Percentiles rank a stretch among this genome's conserved stretches.
These are phyloP conservation scores for Platyscapa corneri DNA, from an alignment of 1,140 invertebrate genomes.

Conservation along the genomic window DNA sequence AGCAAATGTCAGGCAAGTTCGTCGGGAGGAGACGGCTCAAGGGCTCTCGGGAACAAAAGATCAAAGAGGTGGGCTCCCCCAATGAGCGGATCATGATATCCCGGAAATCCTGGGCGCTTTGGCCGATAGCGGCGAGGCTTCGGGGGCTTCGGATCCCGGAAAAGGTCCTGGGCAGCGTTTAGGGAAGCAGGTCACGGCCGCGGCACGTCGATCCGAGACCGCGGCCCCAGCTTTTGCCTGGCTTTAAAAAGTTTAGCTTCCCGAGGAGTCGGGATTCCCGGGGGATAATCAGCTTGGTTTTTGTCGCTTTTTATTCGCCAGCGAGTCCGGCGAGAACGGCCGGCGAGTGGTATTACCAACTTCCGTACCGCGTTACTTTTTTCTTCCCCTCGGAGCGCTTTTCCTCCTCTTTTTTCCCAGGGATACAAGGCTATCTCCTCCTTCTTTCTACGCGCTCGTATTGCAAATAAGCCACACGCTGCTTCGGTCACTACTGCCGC, in stretches of 20 bases:
- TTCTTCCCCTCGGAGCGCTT: not conserved
- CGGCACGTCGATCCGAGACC: not conserved
- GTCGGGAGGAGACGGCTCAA: constrained; percentile 11
- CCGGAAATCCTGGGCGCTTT: constrained; percentile 2
- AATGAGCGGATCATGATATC: not conserved
- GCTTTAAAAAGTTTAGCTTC: constrained; percentile 58
- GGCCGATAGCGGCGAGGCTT: no score
- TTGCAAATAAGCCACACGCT: constrained; percentile 40
- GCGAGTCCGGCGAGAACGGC: not conserved
- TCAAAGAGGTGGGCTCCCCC: not conserved
- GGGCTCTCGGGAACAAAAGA: constrained; percentile 32
- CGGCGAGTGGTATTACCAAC: constrained; percentile 36
- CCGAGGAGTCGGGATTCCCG: constrained; percentile 45
- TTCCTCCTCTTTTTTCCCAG: not conserved
- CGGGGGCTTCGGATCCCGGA: not conserved
- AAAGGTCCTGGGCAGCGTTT: constrained; percentile 48
- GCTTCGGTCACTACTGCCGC: no score
- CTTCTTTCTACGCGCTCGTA: constrained; percentile 22
- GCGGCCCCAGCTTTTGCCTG: constrained; percentile 16
- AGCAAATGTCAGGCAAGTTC: constrained; percentile 34
- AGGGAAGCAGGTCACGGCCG: constrained; percentile 58
- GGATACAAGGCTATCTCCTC: not conserved
- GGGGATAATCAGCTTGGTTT: constrained; percentile 55
- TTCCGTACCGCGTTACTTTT: constrained; percentile 14
- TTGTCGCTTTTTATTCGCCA: constrained; percentile 13